Conservation (phyloP, 2,113 vertebrate species). For the Agapornis roseicollis region DNA sequence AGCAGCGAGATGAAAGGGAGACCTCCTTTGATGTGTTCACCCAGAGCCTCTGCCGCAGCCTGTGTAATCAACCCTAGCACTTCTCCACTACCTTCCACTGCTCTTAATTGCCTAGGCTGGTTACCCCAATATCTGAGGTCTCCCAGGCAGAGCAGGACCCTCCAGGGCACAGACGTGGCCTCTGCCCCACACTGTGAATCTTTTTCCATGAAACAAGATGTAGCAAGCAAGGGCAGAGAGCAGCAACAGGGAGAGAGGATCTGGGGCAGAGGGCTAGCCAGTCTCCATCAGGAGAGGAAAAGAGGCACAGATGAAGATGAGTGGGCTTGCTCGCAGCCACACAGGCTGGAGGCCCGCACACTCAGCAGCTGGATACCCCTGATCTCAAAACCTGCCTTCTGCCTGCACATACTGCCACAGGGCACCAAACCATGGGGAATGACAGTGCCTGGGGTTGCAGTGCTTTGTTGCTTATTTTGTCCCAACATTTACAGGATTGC, state of each 20-base stretch:
- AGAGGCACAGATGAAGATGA: fast-evolving
- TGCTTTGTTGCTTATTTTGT: background rate
- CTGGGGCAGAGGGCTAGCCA: background rate
- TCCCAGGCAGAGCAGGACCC: background rate
- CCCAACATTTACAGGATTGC: background rate
- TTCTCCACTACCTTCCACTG: background rate
- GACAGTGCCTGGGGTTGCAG: background rate
- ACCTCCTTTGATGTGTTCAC: conserved; percentile 46
- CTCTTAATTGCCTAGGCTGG: background rate
- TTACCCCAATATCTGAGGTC: background rate
- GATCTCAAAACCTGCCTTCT: background rate
- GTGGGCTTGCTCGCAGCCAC: background rate
- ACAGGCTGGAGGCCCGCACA: background rate
- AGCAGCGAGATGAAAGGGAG: conserved; percentile 21
- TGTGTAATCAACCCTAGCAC: background rate
- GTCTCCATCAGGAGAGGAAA: background rate
- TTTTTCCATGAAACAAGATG: background rate
- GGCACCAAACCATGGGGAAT: background rate
- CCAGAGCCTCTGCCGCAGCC: background rate
- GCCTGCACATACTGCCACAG: background rate
- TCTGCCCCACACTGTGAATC: background rate
- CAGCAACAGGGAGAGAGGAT: background rate
- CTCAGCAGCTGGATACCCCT: background rate
- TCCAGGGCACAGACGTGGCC: background rate
- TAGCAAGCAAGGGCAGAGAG: background rate